Conservation (phyloP, 35 echinoderm and acorn worm species). For the Hemicentrotus pulcherrimus region DNA sequence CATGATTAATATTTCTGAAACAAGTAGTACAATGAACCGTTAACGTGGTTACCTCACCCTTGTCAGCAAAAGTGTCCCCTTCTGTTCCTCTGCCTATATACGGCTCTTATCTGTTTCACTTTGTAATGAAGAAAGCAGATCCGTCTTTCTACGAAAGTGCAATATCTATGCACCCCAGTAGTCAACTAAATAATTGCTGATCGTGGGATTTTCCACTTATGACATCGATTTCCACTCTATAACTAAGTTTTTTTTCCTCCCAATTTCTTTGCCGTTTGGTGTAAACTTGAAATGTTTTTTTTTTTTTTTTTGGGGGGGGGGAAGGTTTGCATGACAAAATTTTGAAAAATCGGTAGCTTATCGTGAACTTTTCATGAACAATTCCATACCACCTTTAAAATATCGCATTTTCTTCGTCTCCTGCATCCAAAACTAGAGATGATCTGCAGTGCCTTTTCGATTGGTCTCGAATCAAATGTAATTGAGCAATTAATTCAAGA, state of each 20-base stretch:
- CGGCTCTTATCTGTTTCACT: no score
- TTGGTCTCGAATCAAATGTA: slow-evolving; percentile 10
- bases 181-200: no score
- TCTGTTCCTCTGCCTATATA: no score
- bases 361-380: background rate
- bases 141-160: no score
- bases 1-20: no score
- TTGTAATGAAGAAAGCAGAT: no score
- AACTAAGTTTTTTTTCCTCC: background rate
- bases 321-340: background rate
- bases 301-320: background rate
- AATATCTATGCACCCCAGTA: no score
- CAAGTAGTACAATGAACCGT: no score
- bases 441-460: background rate
- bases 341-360: background rate
- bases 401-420: background rate
- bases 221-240: background rate
- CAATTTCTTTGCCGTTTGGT: background rate
- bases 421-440: background rate
- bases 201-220: no score
- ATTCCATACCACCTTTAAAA: background rate
- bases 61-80: no score
- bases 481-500: background rate
- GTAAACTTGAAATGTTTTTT: background rate
- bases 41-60: no score